Evolutionary conservation across 2,797 vertebrate species (phyloP).

Genomic region (Acanthornis magna): DNA sequence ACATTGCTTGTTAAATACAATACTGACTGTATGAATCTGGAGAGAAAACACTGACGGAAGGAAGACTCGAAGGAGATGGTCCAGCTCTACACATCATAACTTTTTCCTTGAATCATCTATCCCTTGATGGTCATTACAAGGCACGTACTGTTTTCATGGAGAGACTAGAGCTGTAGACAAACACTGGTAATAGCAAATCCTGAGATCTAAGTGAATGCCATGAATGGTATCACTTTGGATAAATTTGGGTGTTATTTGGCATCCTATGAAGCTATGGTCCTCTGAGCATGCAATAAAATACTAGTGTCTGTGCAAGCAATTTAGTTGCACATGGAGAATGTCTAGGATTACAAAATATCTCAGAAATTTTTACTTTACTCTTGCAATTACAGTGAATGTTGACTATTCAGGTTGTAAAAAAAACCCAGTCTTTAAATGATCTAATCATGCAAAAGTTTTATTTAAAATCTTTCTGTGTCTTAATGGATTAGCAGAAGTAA

Average conservation of each 20-base stretch:
- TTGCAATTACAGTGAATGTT: background rate
- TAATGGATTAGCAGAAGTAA: background rate
- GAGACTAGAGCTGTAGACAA: background rate
- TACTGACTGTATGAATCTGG: background rate
- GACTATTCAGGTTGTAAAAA: background rate
- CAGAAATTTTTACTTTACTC: background rate
- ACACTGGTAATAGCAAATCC: background rate
- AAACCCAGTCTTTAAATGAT: background rate
- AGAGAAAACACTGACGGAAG: background rate
- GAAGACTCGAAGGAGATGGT: background rate
- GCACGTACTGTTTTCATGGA: background rate
- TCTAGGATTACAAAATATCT: background rate
- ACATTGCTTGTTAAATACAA: background rate
- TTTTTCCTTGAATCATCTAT: background rate
- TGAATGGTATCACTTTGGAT: background rate
- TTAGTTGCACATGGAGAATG: background rate
- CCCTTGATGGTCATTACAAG: background rate
- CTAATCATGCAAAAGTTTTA: background rate
- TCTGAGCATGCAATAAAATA: background rate
- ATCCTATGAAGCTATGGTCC: background rate
- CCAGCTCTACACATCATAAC: background rate
- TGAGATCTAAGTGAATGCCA: background rate
- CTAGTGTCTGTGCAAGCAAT: fast-evolving
- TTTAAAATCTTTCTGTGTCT: background rate
- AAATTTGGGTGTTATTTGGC: background rate